Base-by-base conservation (phyloP, 2,113 vertebrate species). In the Clupea harengus region DNA sequence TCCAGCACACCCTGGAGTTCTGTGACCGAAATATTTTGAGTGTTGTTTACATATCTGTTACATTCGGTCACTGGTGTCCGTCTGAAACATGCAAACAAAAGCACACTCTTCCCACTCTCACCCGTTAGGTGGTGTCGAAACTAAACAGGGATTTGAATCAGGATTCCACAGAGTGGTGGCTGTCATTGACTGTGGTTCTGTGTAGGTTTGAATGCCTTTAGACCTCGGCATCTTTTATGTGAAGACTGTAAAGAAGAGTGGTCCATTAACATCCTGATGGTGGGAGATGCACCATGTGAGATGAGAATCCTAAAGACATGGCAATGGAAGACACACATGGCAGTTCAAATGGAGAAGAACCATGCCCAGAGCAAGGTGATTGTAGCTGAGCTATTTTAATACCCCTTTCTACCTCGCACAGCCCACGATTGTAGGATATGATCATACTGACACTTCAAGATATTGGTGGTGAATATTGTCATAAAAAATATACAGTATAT, bases 21-120 rank as follows among this genome's bases (percentile, higher is more conserved):
- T 11, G n/a, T 32, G n/a, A 72, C n/a, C 25, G 25, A 72, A 72
- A 13, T 72, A 28, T 13, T 72, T 72, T 72, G 50, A 54, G 64
- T 32, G 64, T 32, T 72, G 64, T 72, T 72, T 72, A 72, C 64
- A 72, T 72, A 72, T 72, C 25, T 72, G 64, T 72, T 25, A 8
- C 60, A 67, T n/a, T 67, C 25, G 64, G 64, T 72, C 64, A 72
- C 64, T 72, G 64, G 64, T 72, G 64, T 72, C 64, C 32, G 5
- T 25, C 64, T 72, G 2, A 32, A 25, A 10, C 9, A 72, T 13
- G 25, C 25, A 72, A 32, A 72, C n/a, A 72, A 72, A 25, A 25
- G n/a, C 64, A 28, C 64, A 32, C 25, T 13, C 25, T 72, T 25
- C 13, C 64, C 64, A 72, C n/a, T 72, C 9, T 8, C 25, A 13